phyloP scores from a whole-genome alignment of 1,140 invertebrate species.

The Drosophila ercepeae region DNA sequence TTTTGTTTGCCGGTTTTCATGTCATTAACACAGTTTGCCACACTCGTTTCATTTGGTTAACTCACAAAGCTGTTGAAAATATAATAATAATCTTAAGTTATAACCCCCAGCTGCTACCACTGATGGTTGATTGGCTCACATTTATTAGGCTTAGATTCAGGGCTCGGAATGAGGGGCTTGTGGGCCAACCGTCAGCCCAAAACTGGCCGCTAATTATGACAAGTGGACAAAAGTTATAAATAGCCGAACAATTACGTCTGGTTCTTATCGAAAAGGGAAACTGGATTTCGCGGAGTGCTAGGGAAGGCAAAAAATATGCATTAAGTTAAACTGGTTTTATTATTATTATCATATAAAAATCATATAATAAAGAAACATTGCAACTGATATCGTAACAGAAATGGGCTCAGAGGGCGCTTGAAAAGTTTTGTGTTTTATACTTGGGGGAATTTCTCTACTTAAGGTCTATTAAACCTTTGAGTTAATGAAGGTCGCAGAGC shows the following conservation, averaged over 20 bases:
- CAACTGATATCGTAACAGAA: conserved; percentile 1
- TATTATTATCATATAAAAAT: conserved; percentile 9
- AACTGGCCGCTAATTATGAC: conserved; percentile 43
- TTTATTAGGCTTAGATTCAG: conserved; percentile 49
- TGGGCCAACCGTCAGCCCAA: conserved; percentile 11
- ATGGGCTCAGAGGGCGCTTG: background rate
- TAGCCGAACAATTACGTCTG: conserved; percentile 33
- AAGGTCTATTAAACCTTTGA: conserved; percentile 14
- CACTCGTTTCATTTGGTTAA: conserved; percentile 37
- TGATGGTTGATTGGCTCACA: conserved; percentile 48
- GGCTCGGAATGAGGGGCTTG: conserved; percentile 34
- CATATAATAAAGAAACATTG: conserved; percentile 4
- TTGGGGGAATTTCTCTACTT: background rate
- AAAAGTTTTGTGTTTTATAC: conserved; percentile 6
- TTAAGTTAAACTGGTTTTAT: conserved; percentile 25
- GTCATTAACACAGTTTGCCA: conserved; percentile 75
- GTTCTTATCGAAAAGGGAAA: conserved; percentile 41
- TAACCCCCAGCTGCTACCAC: conserved; percentile 57
- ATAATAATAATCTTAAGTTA: conserved; percentile 65
- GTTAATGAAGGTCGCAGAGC: conserved; percentile 35
- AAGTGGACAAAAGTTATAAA: conserved; percentile 34
- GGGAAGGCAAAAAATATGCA: conserved; percentile 7
- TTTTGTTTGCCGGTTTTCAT: conserved; percentile 54
- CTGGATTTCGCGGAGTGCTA: conserved; percentile 9
- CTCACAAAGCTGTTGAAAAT: conserved; percentile 65